These are phyloP conservation scores for Halcyon chelicuti DNA, from an alignment of 2,797 vertebrate genomes.

Conservation along the genomic window DNA sequence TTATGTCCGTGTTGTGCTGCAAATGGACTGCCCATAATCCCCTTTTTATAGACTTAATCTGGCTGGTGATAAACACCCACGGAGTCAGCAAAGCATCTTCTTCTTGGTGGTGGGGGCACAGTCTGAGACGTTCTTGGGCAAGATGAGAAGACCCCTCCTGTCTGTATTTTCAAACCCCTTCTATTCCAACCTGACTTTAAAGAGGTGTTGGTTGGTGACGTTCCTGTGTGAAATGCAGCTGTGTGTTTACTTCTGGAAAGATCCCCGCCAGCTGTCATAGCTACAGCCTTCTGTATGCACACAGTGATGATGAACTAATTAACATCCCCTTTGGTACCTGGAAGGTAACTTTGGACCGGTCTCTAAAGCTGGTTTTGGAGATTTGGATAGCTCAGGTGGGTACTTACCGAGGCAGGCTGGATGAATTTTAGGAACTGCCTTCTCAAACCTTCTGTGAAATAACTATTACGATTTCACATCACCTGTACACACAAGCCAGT, in stretches of 20 bases:
- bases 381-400: background rate
- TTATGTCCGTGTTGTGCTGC: conserved; percentile 45
- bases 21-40: conserved; percentile 52
- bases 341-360: background rate
- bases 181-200: background rate
- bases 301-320: background rate
- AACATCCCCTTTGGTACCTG: conserved; percentile 13
- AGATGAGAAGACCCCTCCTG: background rate
- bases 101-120: background rate
- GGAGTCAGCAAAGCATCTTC: background rate
- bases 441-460: conserved; percentile 18
- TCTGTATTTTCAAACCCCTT: background rate
- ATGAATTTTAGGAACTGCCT: background rate
- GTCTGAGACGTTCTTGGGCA: background rate
- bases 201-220: background rate
- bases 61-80: background rate
- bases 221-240: conserved; percentile 2
- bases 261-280: conserved; percentile 30
- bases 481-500: conserved; percentile 40
- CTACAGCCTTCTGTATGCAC: background rate
- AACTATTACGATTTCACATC: conserved; percentile 14
- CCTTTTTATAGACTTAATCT: conserved; percentile 54
- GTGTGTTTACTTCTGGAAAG: conserved; percentile 69
- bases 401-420: background rate
- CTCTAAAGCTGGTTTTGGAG: background rate